A percentile compares a stretch with the other conserved stretches of the same genome.
Evolutionary conservation across 2,888 invertebrate species (phyloP).

Genomic region (Lithosia quadra): DNA sequence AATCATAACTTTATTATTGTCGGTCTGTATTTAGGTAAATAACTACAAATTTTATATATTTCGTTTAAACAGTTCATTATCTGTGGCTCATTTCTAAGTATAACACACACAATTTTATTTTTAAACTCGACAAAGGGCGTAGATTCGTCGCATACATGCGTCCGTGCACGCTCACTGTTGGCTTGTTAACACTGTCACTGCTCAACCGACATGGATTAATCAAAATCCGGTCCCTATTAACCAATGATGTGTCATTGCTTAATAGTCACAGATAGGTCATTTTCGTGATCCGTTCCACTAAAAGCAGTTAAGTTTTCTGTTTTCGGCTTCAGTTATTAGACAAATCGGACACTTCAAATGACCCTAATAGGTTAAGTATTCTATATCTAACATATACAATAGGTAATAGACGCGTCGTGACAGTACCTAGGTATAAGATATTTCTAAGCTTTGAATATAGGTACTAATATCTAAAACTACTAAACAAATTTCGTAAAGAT

Average conservation of each 20-base stretch:
- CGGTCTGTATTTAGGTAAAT: too few relatives aligned
- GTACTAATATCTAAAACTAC: neutral
- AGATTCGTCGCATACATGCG: slow-evolving; percentile 7
- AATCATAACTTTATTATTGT: too few relatives aligned
- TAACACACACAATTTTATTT: slow-evolving; percentile 25
- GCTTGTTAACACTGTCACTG: slow-evolving; percentile 56
- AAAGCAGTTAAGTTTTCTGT: neutral
- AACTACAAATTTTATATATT: neutral
- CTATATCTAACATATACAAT: neutral
- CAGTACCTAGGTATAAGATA: neutral
- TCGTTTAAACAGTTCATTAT: neutral
- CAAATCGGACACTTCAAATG: neutral
- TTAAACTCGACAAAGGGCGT: slow-evolving; percentile 19
- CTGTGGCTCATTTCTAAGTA: neutral
- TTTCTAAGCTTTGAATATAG: neutral
- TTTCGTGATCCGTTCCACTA: slow-evolving; percentile 35
- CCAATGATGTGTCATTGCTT: slow-evolving; percentile 56
- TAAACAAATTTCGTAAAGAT: too few relatives aligned
- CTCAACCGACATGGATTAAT: slow-evolving; percentile 51
- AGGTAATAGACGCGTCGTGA: too few relatives aligned
- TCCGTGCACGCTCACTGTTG: slow-evolving; percentile 39
- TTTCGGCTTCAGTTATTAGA: neutral
- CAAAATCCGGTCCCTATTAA: slow-evolving; percentile 50
- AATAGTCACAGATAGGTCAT: slow-evolving; percentile 47
- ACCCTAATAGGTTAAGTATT: neutral